A percentile compares a stretch with the other conserved stretches of the same genome.
Conservation (phyloP, 2,113 vertebrate species). For the Cynoglossus semilaevis region DNA sequence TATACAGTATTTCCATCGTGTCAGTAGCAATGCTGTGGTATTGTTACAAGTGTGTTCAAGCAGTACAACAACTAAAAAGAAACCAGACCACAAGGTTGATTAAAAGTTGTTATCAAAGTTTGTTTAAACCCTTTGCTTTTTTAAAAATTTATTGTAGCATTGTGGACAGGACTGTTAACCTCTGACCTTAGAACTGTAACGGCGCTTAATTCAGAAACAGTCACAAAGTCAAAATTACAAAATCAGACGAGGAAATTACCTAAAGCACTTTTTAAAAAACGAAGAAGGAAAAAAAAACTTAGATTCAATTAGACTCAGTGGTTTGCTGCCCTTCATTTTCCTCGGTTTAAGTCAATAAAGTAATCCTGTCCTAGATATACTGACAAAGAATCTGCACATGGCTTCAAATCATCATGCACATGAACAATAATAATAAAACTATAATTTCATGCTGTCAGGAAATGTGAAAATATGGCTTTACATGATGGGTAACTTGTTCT, state of each 20-base stretch:
- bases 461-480: background rate
- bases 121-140: background rate
- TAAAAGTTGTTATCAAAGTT: background rate
- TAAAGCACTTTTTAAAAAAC: conserved; percentile 3
- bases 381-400: conserved; percentile 30
- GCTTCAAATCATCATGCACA: conserved; percentile 22
- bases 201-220: conserved; percentile 63
- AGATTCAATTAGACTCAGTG: background rate
- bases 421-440: conserved; percentile 16
- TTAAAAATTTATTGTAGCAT: conserved; percentile 7
- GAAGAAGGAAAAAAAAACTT: background rate
- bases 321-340: conserved; percentile 17
- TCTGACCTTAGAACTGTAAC: background rate
- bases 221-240: conserved; percentile 58
- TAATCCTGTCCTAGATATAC: too few species aligned
- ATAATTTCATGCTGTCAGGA: conserved; percentile 3
- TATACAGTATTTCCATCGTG: conserved; percentile 8
- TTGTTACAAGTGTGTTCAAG: conserved; percentile 29
- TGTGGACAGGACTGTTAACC: conserved; percentile 19
- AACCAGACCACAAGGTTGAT: conserved; percentile 24
- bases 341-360: too few species aligned
- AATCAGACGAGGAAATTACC: background rate
- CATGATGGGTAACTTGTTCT: conserved; percentile 1
- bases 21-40: conserved; percentile 28
- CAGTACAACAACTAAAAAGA: conserved; percentile 8